phyloP scores from a whole-genome alignment of 1,140 invertebrate species.

The Camponotus floridanus region DNA sequence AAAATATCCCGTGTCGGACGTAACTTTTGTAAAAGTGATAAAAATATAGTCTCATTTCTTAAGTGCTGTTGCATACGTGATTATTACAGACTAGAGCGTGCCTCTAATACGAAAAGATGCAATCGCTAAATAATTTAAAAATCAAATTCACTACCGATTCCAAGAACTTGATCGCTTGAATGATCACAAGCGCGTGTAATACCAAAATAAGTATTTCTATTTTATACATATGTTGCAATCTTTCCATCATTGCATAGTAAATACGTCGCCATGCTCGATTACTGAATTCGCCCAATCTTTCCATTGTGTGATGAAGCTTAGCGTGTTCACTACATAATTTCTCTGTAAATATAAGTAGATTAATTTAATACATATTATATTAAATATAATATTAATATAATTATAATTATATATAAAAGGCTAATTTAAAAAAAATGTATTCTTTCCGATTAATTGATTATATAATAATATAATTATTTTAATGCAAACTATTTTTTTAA shows the following conservation, averaged over 20 bases:
- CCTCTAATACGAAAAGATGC: conserved; percentile 57
- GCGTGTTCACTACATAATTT: conserved; percentile 77
- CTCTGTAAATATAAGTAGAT: conserved; percentile 66
- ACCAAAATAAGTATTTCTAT: conserved; percentile 81
- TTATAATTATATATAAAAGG: no score
- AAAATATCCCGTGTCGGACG: conserved; percentile 6
- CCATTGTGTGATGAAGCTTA: conserved; percentile 80
- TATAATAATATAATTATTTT: background rate
- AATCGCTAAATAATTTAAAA: conserved; percentile 74
- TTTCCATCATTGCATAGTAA: conserved; percentile 78
- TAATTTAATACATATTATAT: no score
- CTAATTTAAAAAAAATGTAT: background rate
- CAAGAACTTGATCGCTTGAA: conserved; percentile 75
- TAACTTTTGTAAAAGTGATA: conserved; percentile 49
- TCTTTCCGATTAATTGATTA: background rate
- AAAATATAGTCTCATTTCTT: conserved; percentile 47
- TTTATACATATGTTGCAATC: conserved; percentile 80
- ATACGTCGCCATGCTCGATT: conserved; percentile 77
- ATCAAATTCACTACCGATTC: conserved; percentile 72
- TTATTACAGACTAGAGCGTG: conserved; percentile 43
- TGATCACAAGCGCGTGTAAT: conserved; percentile 75
- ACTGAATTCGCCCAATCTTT: conserved; percentile 80
- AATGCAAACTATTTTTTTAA: background rate
- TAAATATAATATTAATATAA: no score
- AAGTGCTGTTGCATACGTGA: conserved; percentile 20